Evolutionary conservation across 2,888 invertebrate species (phyloP).

Genomic region (Mesorhabditis belari): DNA sequence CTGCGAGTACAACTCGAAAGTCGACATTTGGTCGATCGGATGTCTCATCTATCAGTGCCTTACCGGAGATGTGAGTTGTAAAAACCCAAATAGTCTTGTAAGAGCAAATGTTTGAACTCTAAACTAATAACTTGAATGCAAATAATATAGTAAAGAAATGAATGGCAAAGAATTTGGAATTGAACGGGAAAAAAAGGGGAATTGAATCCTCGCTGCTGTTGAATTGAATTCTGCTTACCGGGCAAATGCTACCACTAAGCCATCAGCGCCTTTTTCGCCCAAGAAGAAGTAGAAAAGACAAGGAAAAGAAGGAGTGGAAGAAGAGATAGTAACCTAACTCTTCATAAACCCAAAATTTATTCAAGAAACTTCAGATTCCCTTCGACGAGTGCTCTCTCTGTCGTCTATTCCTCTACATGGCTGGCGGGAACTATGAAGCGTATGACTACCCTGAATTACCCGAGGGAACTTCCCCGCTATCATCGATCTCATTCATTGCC

Average conservation of each 20-base stretch:
- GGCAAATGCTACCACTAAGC: too few relatives aligned
- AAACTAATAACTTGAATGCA: too few relatives aligned
- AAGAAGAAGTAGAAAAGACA: neutral
- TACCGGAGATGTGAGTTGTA: constrained; percentile 36
- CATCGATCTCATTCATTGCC: constrained; percentile 28
- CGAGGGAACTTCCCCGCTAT: constrained; percentile 22
- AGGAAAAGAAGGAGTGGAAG: too few relatives aligned
- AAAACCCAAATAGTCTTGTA: neutral
- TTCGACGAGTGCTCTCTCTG: constrained; percentile 48
- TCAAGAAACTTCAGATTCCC: constrained; percentile 42
- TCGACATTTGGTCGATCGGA: constrained; percentile 52
- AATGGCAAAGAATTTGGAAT: too few relatives aligned
- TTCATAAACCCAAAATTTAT: constrained; percentile 9
- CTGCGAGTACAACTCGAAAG: constrained; percentile 40
- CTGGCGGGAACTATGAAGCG: constrained; percentile 48
- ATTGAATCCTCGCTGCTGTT: too few relatives aligned
- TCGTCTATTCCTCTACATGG: constrained; percentile 47
- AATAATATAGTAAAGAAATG: too few relatives aligned
- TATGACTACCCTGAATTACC: constrained; percentile 47
- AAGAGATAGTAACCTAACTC: too few relatives aligned
- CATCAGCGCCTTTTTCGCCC: neutral
- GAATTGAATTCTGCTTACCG: too few relatives aligned
- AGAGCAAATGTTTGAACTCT: neutral
- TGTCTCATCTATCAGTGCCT: constrained; percentile 49
- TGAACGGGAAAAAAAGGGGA: too few relatives aligned